Evolutionary conservation across 1,140 invertebrate species (phyloP), one percentile per base, ranked within the genome.

Genomic region (Helicorthomorpha holstii): DNA sequence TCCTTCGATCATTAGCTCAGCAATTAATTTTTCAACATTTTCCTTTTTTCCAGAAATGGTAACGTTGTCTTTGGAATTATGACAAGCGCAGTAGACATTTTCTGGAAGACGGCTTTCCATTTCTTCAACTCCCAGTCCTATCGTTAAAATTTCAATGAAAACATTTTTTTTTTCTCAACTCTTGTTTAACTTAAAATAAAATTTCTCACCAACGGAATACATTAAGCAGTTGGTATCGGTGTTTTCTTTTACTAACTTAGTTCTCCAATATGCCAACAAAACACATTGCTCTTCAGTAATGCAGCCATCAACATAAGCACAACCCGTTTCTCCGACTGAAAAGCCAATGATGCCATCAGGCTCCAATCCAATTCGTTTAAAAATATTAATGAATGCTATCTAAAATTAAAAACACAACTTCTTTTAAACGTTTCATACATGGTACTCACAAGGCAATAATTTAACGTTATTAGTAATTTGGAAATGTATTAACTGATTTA

Each of bases 321-420:
- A 98, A 2, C 87, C 88, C 49, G 94, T 69, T 72, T 95, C 90
- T 24, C 90, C 90, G 12, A 91, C 91, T 0, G 92, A 97, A 65
- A 98, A 93, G 1, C 94, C 94, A 42, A 98, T 70, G 58, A 98
- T 91, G 47, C 90, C 91, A 67, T 96, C 90, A 7, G 91, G 87
- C 47, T 77, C 69, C 14, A 98, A 74, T 50, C 80, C 83, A 34
- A 95, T 57, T 2, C 69, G 70, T 34, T 69, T 77, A n/a, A 98
- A 68, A 22, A 91, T 60, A 67, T 97, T 91, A 1, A 89, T 81
- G 1, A 98, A 67, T 10, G 87, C 92, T 49, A 97, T 81, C 75
- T 88, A 43, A 14, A 24, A 19, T n/a, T 55, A 38, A 55, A 45
- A 27, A 54, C 23, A 25, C 47, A 45, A 19, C 4, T 46, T 46